Evolutionary conservation across 1,140 invertebrate species (phyloP), one percentile per base, ranked within the genome.

Genomic region (Galleria mellonella): DNA sequence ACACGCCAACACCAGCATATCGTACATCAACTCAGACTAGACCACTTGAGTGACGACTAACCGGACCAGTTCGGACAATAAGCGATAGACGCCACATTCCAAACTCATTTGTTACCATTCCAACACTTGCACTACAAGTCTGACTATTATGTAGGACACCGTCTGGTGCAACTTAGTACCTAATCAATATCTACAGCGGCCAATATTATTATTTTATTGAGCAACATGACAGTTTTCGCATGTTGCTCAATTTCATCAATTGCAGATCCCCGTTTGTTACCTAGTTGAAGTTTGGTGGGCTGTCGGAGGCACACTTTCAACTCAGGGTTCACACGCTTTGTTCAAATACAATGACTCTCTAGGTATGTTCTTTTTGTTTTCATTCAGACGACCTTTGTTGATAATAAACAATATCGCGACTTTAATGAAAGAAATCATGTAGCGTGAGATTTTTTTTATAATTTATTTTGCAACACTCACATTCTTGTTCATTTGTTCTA

Each of bases 381-480:
- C 69, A 59, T 82, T 75, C 72, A 74, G 74, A 79, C 76, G 75
- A 83, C 81, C 76, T 85, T 77, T 79, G 74, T 75, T 82, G 74
- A 83, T 83, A 67, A 81, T 81, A 78, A 75, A 79, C 77, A 84
- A 79, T 81, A 82, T 84, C 67, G 64, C 73, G 51, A 77, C 55
- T 74, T 62, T 71, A 74, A 74, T 72, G 58, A 73, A 82, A 78
- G 72, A 84, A 82, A 85, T 72, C 71, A 72, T 63, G 70, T 63
- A 74, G 49, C 70, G 77, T 84, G 79, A 74, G 77, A 84, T 74
- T 79, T 74, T 23, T 23, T 81, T 69, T 76, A 72, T 56, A 55
- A 67, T 74, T 71, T 65, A 77, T 74, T 78, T 78, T 65, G 62
- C 62, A 78, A 74, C 55, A 51, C 52, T 61, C 57, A 46, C 48